phyloP scores from a whole-genome alignment of 1,140 invertebrate species.

The Megalopta genalis region DNA sequence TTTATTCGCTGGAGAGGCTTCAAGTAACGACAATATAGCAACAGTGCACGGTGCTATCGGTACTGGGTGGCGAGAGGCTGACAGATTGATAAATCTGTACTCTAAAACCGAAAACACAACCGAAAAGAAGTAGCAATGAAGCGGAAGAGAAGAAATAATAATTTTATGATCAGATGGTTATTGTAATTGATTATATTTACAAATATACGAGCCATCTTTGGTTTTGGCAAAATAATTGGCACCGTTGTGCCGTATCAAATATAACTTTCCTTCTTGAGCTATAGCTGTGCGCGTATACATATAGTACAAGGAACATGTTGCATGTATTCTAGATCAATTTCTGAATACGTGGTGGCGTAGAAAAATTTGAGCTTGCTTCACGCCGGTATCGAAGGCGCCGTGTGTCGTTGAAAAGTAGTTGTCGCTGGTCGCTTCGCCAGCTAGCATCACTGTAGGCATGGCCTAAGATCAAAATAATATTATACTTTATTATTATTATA shows the following conservation, averaged over 20 bases:
- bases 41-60: slow-evolving; percentile 91
- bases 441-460: slow-evolving; percentile 83
- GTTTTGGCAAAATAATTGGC: background rate
- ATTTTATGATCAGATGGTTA: background rate
- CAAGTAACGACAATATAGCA: slow-evolving; percentile 84
- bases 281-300: background rate
- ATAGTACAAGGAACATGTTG: background rate
- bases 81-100: slow-evolving; percentile 78
- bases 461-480: slow-evolving; percentile 60
- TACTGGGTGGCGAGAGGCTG: slow-evolving; percentile 89
- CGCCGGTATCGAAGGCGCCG: slow-evolving; percentile 83
- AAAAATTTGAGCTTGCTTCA: slow-evolving; percentile 79
- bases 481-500: no score
- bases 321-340: slow-evolving; percentile 6
- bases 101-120: slow-evolving; percentile 5
- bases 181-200: background rate
- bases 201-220: background rate
- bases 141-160: background rate
- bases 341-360: slow-evolving; percentile 61
- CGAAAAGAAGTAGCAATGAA: background rate
- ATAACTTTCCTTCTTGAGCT: background rate
- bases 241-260: slow-evolving; percentile 3
- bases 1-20: slow-evolving; percentile 88
- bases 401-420: slow-evolving; percentile 87
- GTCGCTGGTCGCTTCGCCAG: slow-evolving; percentile 87